A percentile compares a stretch with the other conserved stretches of the same genome.
Conservation (phyloP, 2,888 invertebrate genomes). For the Hemistola chrysoprasaria region DNA sequence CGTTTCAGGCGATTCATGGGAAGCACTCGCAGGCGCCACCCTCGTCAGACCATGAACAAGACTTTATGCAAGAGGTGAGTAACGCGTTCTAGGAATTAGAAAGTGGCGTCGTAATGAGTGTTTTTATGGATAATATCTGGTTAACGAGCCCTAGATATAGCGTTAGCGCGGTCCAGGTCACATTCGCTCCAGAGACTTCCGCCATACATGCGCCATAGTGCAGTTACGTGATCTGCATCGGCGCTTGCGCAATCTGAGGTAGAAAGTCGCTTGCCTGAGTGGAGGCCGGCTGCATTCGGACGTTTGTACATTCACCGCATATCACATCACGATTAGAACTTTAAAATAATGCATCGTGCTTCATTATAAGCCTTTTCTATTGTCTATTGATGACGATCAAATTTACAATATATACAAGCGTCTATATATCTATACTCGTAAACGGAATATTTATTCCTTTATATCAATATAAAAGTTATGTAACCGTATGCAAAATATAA, state of each 20-base stretch:
- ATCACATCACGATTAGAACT: constrained; percentile 59
- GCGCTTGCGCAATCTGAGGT: constrained; percentile 69
- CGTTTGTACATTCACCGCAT: constrained; percentile 59
- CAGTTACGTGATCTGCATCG: constrained; percentile 80
- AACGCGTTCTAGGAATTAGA: constrained; percentile 21
- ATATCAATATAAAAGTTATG: no score
- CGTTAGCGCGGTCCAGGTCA: constrained; percentile 53
- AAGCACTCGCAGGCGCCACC: constrained; percentile 73
- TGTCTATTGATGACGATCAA: constrained; percentile 36
- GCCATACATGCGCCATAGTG: constrained; percentile 68
- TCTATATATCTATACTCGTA: neutral
- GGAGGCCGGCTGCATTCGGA: constrained; percentile 67
- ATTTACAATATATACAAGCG: constrained; percentile 22
- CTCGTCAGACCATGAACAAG: constrained; percentile 84
- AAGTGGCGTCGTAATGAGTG: constrained; percentile 20
- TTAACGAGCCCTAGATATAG: constrained; percentile 49
- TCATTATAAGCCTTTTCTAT: constrained; percentile 45
- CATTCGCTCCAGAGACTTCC: constrained; percentile 75
- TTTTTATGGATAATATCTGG: constrained; percentile 24
- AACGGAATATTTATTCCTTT: no score
- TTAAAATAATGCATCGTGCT: constrained; percentile 51
- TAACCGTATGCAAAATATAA: no score
- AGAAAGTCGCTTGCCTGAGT: constrained; percentile 68
- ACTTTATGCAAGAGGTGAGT: constrained; percentile 93
- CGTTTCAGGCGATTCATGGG: constrained; percentile 95